Evolutionary conservation across 2,888 invertebrate genomes (phyloP).

Genomic region (Lasioglossum lativentre): DNA sequence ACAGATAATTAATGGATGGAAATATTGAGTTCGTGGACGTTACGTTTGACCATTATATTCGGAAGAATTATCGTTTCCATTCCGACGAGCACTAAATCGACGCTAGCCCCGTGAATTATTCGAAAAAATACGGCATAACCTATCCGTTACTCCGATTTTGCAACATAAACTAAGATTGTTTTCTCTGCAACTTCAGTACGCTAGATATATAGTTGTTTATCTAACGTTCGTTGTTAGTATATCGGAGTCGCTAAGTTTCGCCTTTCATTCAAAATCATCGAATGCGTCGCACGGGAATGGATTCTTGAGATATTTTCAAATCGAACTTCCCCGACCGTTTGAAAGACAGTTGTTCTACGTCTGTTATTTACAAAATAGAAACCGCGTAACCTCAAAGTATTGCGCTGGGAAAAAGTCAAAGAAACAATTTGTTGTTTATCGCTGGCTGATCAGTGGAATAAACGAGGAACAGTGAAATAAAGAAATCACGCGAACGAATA

Average conservation of each 20-base stretch:
- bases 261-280: conserved; percentile 24
- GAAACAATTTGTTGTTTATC: conserved; percentile 10
- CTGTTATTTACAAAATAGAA: conserved; percentile 39
- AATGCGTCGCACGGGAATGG: not conserved
- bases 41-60: conserved; percentile 24
- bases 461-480: not conserved
- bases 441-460: not conserved
- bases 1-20: conserved; percentile 54
- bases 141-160: conserved; percentile 38
- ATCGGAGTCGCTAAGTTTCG: not conserved
- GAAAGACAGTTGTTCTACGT: conserved; percentile 20
- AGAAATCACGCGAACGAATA: not conserved
- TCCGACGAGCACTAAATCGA: not conserved
- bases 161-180: conserved; percentile 42
- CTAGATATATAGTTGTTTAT: conserved; percentile 53
- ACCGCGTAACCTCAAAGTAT: conserved; percentile 34
- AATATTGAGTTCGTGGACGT: conserved; percentile 41
- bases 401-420: not conserved
- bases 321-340: not conserved
- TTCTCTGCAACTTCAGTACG: conserved; percentile 23
- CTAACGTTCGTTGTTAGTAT: conserved; percentile 16
- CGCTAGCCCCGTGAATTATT: conserved; percentile 28
- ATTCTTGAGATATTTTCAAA: conserved; percentile 18
- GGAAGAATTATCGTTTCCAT: not conserved
- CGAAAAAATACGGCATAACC: conserved; percentile 61